Evolutionary conservation across 1,140 invertebrate species (phyloP).

Genomic region (Campoletis sonorensis): DNA sequence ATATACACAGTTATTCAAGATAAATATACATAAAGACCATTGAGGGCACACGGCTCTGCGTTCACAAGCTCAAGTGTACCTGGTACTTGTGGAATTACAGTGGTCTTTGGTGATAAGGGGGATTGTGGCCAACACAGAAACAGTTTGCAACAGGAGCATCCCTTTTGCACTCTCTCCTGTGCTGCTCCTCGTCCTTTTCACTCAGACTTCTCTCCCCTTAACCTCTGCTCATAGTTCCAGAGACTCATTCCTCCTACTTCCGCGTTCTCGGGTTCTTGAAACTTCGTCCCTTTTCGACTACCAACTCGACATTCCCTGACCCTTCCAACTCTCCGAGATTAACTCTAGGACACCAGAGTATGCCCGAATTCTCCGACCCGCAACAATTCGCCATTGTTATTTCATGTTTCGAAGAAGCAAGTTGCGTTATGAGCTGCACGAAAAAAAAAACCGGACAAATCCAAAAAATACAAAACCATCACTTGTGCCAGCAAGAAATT

Average conservation of each 20-base stretch:
- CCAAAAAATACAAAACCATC: neutral
- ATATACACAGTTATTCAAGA: constrained; percentile 8
- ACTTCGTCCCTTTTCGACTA: constrained; percentile 11
- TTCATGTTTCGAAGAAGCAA: neutral
- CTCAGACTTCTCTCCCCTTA: neutral
- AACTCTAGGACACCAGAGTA: neutral
- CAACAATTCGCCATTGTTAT: constrained; percentile 19
- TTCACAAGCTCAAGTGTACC: constrained; percentile 7
- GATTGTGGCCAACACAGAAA: constrained; percentile 20
- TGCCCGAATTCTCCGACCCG: neutral
- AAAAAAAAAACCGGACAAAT: no score
- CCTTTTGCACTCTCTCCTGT: constrained; percentile 2
- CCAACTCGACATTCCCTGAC: neutral
- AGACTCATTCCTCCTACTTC: neutral
- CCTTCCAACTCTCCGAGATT: constrained; percentile 3
- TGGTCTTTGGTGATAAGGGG: constrained; percentile 31
- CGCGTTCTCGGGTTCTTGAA: constrained; percentile 2
- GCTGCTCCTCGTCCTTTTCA: neutral
- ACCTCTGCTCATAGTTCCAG: neutral
- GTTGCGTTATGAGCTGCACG: neutral
- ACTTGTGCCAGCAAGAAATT: neutral
- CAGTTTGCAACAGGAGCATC: constrained; percentile 7
- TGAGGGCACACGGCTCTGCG: constrained; percentile 3
- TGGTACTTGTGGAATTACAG: constrained; percentile 18
- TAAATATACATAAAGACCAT: constrained; percentile 4